A percentile compares a stretch with the other conserved stretches of the same genome.
phyloP scores from a whole-genome alignment of 2,113 vertebrate species.

The Oreotrochilus melanogaster region DNA sequence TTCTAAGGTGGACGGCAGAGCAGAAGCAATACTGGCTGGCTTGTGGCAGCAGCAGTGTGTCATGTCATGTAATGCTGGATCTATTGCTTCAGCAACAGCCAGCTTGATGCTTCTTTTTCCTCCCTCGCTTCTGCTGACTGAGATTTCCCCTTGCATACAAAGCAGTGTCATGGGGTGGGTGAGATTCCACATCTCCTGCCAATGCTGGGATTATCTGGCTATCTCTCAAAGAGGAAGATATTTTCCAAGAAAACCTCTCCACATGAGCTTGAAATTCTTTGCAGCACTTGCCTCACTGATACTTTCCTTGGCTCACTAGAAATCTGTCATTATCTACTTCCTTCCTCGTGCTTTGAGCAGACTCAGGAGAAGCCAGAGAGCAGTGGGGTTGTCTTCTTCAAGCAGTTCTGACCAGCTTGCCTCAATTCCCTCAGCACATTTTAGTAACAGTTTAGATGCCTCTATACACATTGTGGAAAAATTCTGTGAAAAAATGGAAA shows the following conservation, averaged over 20 bases:
- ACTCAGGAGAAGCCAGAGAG: not conserved
- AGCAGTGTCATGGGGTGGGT: not conserved
- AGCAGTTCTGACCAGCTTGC: not conserved
- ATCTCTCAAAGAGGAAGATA: not conserved
- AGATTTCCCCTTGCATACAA: not conserved
- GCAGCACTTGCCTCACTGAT: not conserved
- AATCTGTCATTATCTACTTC: not conserved
- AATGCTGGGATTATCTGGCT: not conserved
- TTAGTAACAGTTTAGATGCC: not conserved
- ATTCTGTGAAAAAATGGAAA: conserved; percentile 5
- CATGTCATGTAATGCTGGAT: not conserved
- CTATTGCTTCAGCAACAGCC: not conserved
- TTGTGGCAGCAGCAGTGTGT: not conserved
- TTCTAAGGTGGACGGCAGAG: not conserved
- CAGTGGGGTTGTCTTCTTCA: not conserved
- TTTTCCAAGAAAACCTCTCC: not conserved
- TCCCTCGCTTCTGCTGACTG: not conserved
- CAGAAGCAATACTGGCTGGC: not conserved
- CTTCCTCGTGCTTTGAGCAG: not conserved
- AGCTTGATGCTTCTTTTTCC: not conserved
- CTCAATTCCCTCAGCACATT: not conserved
- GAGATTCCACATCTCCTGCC: not conserved
- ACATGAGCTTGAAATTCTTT: not conserved
- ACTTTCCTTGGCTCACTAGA: not conserved
- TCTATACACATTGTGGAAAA: not conserved